Evolutionary conservation across 2,797 vertebrate species (phyloP).

Genomic region (Mormyrus hasselquistii): DNA sequence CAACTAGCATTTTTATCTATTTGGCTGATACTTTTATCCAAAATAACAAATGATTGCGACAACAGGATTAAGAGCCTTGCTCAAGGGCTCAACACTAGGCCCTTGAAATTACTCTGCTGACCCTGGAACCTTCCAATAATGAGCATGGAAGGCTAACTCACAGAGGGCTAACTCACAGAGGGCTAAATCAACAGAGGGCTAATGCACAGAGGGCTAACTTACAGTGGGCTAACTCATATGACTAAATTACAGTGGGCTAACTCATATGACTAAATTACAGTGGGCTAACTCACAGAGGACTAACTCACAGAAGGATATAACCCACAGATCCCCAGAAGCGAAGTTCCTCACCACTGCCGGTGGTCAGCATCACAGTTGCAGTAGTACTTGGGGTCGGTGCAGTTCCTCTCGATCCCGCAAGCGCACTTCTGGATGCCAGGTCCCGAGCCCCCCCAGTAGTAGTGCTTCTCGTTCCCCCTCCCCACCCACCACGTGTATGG

Average conservation of each 20-base stretch:
- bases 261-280: background rate
- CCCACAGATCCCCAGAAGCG: background rate
- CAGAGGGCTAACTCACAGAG: no score
- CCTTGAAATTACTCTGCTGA: background rate
- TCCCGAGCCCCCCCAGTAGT: constrained; percentile 90
- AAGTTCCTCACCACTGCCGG: constrained; percentile 74
- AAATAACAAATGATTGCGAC: background rate
- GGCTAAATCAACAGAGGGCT: no score
- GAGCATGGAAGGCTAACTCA: background rate
- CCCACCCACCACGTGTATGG: constrained; percentile 93
- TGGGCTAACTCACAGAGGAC: no score
- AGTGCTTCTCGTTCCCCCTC: constrained; percentile 83
- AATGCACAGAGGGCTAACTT: no score
- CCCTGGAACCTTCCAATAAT: background rate
- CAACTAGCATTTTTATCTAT: background rate
- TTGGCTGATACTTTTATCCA: background rate
- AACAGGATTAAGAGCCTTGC: background rate
- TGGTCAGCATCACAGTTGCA: constrained; percentile 94
- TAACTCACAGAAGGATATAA: background rate
- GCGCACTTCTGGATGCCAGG: constrained; percentile 93
- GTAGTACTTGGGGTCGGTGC: constrained; percentile 74
- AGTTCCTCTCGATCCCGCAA: constrained; percentile 92
- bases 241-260: background rate
- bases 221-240: background rate
- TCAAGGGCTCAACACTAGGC: background rate